These are phyloP conservation scores for Rambutsinella grinnellia DNA, from an alignment of 2,888 invertebrate species.

Conservation along the genomic window DNA sequence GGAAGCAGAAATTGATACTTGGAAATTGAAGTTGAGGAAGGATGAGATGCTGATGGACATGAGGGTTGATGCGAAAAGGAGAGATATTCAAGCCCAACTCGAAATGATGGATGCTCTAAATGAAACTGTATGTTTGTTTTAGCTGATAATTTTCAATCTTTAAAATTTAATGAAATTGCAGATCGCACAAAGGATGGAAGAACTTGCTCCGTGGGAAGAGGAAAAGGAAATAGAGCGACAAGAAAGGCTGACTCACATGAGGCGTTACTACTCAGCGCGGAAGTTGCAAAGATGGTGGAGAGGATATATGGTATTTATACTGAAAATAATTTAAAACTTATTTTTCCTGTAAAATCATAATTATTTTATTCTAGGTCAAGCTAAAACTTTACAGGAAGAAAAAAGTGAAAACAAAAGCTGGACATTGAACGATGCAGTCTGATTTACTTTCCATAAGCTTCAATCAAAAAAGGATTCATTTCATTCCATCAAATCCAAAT, in stretches of 20 bases:
- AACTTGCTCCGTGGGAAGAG: slow-evolving; percentile 65
- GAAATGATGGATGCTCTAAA: slow-evolving; percentile 53
- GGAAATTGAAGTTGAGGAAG: slow-evolving; percentile 74
- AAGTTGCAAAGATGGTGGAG: slow-evolving; percentile 66
- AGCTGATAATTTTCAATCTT: too few relatives aligned
- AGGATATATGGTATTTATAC: slow-evolving; percentile 58
- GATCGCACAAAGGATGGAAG: slow-evolving; percentile 61
- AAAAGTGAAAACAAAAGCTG: slow-evolving; percentile 41
- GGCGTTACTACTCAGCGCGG: slow-evolving; percentile 58
- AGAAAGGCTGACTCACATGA: slow-evolving; percentile 53
- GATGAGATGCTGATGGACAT: slow-evolving; percentile 72
- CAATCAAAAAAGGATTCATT: too few relatives aligned
- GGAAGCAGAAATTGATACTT: slow-evolving; percentile 71
- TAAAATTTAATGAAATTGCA: too few relatives aligned
- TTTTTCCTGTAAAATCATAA: neutral
- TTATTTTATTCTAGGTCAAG: slow-evolving; percentile 42
- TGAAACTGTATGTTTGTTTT: slow-evolving; percentile 53
- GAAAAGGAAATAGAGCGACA: slow-evolving; percentile 60
- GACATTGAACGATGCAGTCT: neutral
- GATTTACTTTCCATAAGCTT: too few relatives aligned
- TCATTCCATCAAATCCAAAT: too few relatives aligned
- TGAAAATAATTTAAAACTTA: neutral
- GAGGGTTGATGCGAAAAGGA: slow-evolving; percentile 71
- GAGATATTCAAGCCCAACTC: slow-evolving; percentile 64
- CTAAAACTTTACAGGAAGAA: slow-evolving; percentile 61